Base-by-base conservation (phyloP, 2,888 invertebrate species). In the Ectemnius cavifrons region DNA sequence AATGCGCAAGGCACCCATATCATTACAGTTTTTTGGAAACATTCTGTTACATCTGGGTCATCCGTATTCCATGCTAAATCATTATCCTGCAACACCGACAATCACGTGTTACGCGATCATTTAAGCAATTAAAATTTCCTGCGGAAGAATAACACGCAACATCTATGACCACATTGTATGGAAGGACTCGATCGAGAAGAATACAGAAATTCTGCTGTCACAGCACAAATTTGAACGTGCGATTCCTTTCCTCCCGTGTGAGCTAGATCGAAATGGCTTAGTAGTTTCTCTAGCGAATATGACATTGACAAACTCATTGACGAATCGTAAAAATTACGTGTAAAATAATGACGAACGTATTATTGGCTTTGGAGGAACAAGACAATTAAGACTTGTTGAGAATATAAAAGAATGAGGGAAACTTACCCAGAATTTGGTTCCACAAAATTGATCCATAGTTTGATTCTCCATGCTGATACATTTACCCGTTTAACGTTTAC, bases 1-100 rank as follows among this genome's bases (percentile, higher is more conserved):
- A 96, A 97, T 64, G 93, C 92, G 90, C 97, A 97, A 0, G 99
- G 98, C 47, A 94, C 91, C 98, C 98, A 99, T 63, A 97, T 93
- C 37, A 99, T 91, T 0, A 96, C 95, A 0, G 98, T 98, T 90
- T 96, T 95, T 91, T 98, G 96, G 91, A 99, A 98, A 91, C 99
- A 99, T 88, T 93, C 93, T 77, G 98, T 97, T 82, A 99, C 93
- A 89, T 97, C 95, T 49, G 98, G 99, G 90, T 95, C 93, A 6
- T 94, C 92, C 18, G 98, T 95, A 87, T 95, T 89, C 97, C 97
- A 97, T 70, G 97, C 94, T 84, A 94, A 88, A 81, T 94, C 93
- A 80, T 91, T 89, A 92, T 97, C 95, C 98, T 98, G 92, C 80
- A 93, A 78, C 73, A 64, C 58, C n/a, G 16, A 16, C 52, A 52